Evolutionary conservation across 2,888 invertebrate genomes (phyloP).

Genomic region (Pristionchus entomophagus): DNA sequence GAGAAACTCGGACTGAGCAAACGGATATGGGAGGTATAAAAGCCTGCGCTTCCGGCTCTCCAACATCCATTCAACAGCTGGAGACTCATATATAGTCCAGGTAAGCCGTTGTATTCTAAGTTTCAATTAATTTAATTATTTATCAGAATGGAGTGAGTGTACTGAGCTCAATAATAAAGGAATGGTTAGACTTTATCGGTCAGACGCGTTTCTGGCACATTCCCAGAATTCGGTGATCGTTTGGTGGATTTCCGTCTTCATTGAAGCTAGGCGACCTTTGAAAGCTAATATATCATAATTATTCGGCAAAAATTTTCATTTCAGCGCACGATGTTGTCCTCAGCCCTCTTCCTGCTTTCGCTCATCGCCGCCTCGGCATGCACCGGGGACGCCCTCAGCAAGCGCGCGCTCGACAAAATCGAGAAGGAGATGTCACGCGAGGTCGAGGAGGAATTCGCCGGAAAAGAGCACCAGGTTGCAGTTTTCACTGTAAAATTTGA

Average conservation of each 20-base stretch:
- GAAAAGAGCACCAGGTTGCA: too few species aligned
- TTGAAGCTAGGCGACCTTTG: too few species aligned
- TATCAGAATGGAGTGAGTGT: too few species aligned
- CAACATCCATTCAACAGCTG: constrained; percentile 13
- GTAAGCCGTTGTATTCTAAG: not conserved
- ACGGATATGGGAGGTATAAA: not conserved
- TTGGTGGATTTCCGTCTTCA: too few species aligned
- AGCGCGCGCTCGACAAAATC: not conserved
- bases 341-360: not conserved
- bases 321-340: constrained; percentile 4
- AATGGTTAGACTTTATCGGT: too few species aligned
- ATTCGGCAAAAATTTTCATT: not conserved
- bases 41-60: not conserved
- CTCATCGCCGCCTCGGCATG: not conserved
- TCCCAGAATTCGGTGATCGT: too few species aligned
- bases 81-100: constrained; percentile 20
- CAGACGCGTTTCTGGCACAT: too few species aligned
- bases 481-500: too few species aligned
- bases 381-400: not conserved
- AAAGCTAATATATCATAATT: not conserved
- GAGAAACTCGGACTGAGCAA: not conserved
- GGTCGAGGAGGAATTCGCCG: constrained; percentile 42
- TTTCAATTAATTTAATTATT: not conserved
- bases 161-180: too few species aligned
- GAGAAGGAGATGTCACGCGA: constrained; percentile 23